phyloP scores from a whole-genome alignment of 2,888 invertebrate species.

The Amphipyra berbera region DNA sequence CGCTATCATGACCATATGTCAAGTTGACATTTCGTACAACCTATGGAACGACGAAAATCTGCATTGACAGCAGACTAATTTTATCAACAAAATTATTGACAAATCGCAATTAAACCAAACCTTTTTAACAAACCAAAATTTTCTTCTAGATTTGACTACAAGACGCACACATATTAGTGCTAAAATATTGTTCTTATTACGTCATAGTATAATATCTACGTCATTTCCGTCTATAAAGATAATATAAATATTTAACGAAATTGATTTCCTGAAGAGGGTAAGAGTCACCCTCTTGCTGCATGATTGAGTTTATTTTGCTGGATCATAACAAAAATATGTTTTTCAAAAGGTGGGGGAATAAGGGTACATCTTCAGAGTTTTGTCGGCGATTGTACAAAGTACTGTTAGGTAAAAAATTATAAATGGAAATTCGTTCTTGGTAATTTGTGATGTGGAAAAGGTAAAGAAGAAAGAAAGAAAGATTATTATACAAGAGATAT shows the following conservation, averaged over 20 bases:
- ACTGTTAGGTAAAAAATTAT: conserved; percentile 39
- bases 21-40: too few species aligned
- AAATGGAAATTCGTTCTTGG: conserved; percentile 26
- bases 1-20: too few species aligned
- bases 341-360: conserved; percentile 49
- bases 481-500: too few species aligned
- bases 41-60: too few species aligned
- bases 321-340: conserved; percentile 72
- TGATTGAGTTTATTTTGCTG: conserved; percentile 77
- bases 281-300: conserved; percentile 68
- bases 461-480: neutral
- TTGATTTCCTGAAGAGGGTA: conserved; percentile 61
- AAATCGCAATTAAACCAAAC: too few species aligned
- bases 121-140: too few species aligned
- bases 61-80: too few species aligned
- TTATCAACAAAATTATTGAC: too few species aligned
- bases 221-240: conserved; percentile 31
- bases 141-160: neutral
- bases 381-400: conserved; percentile 45
- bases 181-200: conserved; percentile 12
- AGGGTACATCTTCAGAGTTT: conserved; percentile 33
- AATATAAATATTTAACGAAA: conserved; percentile 67
- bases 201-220: conserved; percentile 25
- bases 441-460: conserved; percentile 2
- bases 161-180: neutral